Evolutionary conservation across 2,113 vertebrate species (phyloP).

Genomic region (Grammatotria lemairii): DNA sequence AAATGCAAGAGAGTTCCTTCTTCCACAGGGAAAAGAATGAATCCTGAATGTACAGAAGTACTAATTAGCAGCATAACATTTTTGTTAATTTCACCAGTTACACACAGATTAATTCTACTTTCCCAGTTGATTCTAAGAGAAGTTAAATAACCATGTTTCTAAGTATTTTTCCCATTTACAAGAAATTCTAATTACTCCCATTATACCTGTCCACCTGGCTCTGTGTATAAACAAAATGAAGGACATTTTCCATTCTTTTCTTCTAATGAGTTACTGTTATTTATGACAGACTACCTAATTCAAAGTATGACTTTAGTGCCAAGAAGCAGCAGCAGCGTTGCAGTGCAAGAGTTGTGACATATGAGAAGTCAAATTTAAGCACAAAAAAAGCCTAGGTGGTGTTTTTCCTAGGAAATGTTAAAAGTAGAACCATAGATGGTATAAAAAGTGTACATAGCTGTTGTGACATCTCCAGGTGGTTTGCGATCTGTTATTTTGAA

Average conservation of each 20-base stretch:
- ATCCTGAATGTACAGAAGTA: neutral
- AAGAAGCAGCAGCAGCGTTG: neutral
- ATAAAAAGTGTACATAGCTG: neutral
- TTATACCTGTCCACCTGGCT: neutral
- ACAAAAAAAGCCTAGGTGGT: neutral
- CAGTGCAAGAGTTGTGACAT: neutral
- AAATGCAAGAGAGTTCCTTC: neutral
- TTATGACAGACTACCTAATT: neutral
- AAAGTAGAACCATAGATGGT: neutral
- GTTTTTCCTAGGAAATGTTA: neutral
- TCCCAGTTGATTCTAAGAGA: neutral
- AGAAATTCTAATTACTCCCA: neutral
- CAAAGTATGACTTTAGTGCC: neutral
- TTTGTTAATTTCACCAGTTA: neutral
- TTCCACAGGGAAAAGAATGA: neutral
- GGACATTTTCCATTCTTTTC: neutral
- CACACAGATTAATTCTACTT: neutral
- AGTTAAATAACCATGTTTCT: neutral
- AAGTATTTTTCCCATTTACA: neutral
- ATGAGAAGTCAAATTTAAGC: neutral
- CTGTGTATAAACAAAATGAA: neutral
- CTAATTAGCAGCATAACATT: neutral
- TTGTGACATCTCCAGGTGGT: neutral
- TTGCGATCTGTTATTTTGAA: neutral
- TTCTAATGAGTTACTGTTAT: neutral